These are phyloP conservation scores for Reticulitermes lucifugus DNA, from an alignment of 2,888 invertebrate species.

Conservation along the genomic window DNA sequence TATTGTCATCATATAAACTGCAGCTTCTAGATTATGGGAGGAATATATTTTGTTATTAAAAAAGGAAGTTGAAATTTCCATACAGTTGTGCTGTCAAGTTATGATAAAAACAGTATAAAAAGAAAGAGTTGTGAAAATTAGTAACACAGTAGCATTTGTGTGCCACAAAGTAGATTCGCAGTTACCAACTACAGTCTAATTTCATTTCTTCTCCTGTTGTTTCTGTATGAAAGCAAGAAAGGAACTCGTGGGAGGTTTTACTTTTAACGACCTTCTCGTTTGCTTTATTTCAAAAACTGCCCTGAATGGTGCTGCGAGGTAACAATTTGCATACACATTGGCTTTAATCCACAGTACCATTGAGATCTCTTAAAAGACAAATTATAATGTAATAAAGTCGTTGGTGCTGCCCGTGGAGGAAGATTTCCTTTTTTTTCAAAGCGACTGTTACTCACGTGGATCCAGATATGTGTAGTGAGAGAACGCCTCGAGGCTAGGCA, in stretches of 20 bases:
- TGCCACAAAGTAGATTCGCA: slow-evolving; percentile 1
- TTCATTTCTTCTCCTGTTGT: neutral
- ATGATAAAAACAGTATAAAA: neutral
- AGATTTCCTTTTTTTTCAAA: neutral
- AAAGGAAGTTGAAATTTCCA: neutral
- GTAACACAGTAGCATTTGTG: neutral
- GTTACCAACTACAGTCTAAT: slow-evolving; percentile 6
- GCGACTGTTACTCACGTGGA: slow-evolving; percentile 10
- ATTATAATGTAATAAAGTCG: neutral
- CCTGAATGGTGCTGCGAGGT: neutral
- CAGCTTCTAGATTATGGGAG: no score
- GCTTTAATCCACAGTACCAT: slow-evolving; percentile 34
- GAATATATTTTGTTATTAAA: no score
- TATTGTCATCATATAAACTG: no score
- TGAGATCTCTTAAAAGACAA: slow-evolving; percentile 38
- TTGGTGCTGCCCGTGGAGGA: neutral
- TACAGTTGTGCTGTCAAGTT: neutral
- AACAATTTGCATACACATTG: slow-evolving; percentile 43
- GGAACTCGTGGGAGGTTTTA: slow-evolving; percentile 35
- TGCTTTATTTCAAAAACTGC: neutral
- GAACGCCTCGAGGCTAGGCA: slow-evolving; percentile 24
- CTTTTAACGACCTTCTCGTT: slow-evolving; percentile 8
- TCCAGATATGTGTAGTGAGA: neutral
- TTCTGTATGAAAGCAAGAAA: slow-evolving; percentile 33
- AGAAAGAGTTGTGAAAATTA: neutral